Conservation (phyloP, 2,888 invertebrate genomes). For the Plebejus melissa region DNA sequence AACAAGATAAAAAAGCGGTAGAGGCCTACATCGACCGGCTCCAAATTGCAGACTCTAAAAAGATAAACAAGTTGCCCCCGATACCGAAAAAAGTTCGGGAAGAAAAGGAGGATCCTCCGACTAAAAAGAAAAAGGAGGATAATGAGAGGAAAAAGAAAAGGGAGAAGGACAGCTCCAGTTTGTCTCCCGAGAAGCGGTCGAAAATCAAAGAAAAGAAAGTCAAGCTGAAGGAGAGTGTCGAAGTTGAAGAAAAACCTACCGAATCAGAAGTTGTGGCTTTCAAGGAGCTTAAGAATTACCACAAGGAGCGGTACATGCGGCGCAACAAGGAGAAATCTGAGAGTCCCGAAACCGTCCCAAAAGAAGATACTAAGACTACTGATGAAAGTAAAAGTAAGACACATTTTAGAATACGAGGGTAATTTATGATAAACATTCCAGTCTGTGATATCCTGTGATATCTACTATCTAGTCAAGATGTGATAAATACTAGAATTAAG, state of each 20-base stretch:
- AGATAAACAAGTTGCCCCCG: conserved; percentile 64
- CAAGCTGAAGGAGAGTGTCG: conserved; percentile 39
- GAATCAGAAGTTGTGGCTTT: conserved; percentile 60
- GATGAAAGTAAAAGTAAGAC: conserved; percentile 72
- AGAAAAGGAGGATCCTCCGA: conserved; percentile 38
- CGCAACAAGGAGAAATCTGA: conserved; percentile 81
- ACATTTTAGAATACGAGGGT: conserved; percentile 51
- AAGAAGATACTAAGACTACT: conserved; percentile 35
- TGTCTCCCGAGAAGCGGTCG: conserved; percentile 39
- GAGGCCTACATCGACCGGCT: conserved; percentile 48
- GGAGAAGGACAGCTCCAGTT: conserved; percentile 38
- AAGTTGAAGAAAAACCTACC: conserved; percentile 40
- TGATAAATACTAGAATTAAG: conserved; percentile 25
- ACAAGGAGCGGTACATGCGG: conserved; percentile 82
- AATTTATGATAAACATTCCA: conserved; percentile 33
- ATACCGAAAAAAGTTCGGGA: conserved; percentile 60
- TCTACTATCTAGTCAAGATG: conserved; percentile 39
- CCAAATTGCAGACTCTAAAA: conserved; percentile 51
- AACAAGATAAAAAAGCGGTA: conserved; percentile 35
- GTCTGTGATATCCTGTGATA: conserved; percentile 62
- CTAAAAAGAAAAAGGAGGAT: conserved; percentile 47
- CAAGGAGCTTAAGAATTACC: conserved; percentile 78
- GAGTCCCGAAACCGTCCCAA: conserved; percentile 69
- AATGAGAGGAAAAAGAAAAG: conserved; percentile 47
- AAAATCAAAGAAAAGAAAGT: conserved; percentile 41